Evolutionary conservation across 1,140 invertebrate genomes (phyloP).

Genomic region (Caerostris extrusa): DNA sequence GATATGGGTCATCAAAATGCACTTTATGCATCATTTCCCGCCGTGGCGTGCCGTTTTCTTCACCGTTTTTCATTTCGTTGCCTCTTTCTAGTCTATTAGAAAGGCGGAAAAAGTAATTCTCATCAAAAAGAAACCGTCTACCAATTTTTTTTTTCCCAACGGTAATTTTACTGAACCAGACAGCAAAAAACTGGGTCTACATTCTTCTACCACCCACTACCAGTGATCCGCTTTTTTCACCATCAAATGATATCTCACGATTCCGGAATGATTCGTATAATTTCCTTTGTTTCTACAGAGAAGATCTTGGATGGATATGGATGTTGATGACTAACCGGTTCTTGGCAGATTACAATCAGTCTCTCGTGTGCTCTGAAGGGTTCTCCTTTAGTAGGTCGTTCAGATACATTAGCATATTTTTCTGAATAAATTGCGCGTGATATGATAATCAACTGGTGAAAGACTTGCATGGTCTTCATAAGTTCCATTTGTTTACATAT

Average conservation of each 20-base stretch:
- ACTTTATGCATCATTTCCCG: not conserved
- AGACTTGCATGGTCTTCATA: no score
- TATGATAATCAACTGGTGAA: no score
- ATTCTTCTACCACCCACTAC: not conserved
- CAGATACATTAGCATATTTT: not conserved
- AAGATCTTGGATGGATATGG: not conserved
- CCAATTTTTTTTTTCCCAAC: not conserved
- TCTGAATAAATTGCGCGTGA: no score
- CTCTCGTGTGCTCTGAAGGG: not conserved
- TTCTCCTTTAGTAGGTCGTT: not conserved
- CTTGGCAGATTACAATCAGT: not conserved
- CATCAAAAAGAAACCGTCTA: conserved; percentile 12
- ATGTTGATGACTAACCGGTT: not conserved
- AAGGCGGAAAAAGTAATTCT: not conserved
- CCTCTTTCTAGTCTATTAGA: not conserved
- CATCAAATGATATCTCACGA: not conserved
- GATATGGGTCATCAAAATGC: not conserved
- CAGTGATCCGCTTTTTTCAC: not conserved
- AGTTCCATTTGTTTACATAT: no score
- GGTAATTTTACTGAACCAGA: not conserved
- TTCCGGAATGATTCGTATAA: not conserved
- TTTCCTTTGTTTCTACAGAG: not conserved
- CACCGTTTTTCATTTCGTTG: not conserved
- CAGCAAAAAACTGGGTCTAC: not conserved
- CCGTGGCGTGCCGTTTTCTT: not conserved